Evolutionary conservation across 2,888 invertebrate genomes (phyloP), one percentile per base, ranked within the genome.

Genomic region (Orgyia antiqua): DNA sequence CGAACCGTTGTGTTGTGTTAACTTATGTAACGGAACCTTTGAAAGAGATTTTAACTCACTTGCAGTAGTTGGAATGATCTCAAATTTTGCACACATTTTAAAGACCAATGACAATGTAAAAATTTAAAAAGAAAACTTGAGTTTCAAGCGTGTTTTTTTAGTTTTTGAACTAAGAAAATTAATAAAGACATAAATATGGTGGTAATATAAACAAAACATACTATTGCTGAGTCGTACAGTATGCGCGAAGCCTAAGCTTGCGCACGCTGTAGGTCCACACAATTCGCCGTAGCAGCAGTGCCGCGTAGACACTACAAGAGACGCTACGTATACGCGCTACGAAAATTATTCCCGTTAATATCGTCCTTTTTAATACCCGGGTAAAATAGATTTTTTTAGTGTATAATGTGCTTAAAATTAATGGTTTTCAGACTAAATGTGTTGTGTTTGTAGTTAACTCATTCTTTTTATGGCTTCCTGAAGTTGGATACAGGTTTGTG

Each of bases 261-360:
- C 70, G 71, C 71, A 70, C 49, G 45, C 34, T 43, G 44, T 23
- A 38, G 27, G 36, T 50, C 34, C 35, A 39, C 39, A 40, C 36
- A 34, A 33, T 11, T 35, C 42, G 34, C 36, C 64, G 65, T 65
- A 62, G 56, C 60, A 56, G 44, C 71, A 72, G 72, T 72, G 43
- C 53, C 62, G 64, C 60, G 71, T 70, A 68, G 72, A 55, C 54
- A 36, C 33, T 42, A 51, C 65, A 49, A 60, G 57, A 46, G 57
- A 54, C 52, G 51, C 68, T 67, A 71, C 68, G 65, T 49, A 42
- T 36, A 39, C 33, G 27, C 40, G 52, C 68, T 66, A 65, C 70
- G 64, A 52, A 44, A 27, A 42, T 43, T 51, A 56, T 54, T 52
- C n/a, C n/a, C n/a, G n/a, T n/a, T n/a, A n/a, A n/a, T 59, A 55